Conservation (phyloP, 2,797 vertebrate species). For the Numenius phaeopus region DNA sequence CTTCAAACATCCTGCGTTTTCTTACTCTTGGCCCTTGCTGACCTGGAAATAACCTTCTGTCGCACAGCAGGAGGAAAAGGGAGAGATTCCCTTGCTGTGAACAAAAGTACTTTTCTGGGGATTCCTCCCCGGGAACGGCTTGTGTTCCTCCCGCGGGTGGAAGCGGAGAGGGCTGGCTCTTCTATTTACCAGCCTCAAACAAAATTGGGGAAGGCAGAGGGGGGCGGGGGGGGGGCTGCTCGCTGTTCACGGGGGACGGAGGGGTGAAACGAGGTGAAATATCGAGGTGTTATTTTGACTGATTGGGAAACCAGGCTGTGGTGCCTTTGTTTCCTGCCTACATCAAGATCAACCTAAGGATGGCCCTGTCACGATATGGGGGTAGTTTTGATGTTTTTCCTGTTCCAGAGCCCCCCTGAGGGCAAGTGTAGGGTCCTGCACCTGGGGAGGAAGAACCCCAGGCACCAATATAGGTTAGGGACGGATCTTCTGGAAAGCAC, state of each 20-base stretch:
- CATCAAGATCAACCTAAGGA: neutral
- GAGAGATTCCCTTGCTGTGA: neutral
- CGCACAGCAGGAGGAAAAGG: neutral
- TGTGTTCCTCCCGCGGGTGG: neutral
- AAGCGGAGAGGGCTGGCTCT: neutral
- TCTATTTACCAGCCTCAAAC: neutral
- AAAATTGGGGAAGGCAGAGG: neutral
- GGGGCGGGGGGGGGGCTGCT: neutral
- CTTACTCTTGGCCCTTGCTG: neutral
- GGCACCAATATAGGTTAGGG: no score
- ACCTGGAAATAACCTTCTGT: neutral
- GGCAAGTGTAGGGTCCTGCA: neutral
- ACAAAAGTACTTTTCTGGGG: neutral
- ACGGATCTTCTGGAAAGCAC: no score
- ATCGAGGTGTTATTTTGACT: accelerated
- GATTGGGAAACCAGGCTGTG: neutral
- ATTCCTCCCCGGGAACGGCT: accelerated
- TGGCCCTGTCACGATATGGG: neutral
- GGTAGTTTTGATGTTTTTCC: neutral
- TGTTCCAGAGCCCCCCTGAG: neutral
- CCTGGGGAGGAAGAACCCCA: no score
- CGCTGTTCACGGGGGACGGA: neutral
- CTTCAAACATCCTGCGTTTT: neutral
- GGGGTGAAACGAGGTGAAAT: neutral
- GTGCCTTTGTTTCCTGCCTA: neutral